Conservation (phyloP, 2,888 invertebrate species). For the Prostheceraeus crozeri region DNA sequence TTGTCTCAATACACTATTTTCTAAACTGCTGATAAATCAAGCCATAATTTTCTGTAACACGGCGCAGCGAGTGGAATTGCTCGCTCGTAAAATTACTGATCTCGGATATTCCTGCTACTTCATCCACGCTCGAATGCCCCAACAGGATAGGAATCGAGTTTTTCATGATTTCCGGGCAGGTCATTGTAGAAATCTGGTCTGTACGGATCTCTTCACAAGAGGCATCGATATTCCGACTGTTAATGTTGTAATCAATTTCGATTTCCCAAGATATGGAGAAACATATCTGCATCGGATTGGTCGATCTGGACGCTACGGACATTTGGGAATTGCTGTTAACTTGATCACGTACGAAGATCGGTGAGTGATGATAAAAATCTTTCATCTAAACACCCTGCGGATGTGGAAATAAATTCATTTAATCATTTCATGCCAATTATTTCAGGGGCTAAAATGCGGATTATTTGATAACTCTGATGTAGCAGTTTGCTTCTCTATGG, state of each 20-base stretch:
- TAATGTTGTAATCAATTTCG: slow-evolving; percentile 99
- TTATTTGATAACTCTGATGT: too few species aligned
- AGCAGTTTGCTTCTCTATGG: neutral
- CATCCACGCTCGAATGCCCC: slow-evolving; percentile 99
- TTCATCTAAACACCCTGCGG: neutral
- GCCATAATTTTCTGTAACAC: slow-evolving; percentile 99
- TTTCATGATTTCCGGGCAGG: slow-evolving; percentile 98
- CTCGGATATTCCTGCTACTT: slow-evolving; percentile 99
- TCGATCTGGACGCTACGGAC: slow-evolving; percentile 93
- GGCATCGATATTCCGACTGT: slow-evolving; percentile 99
- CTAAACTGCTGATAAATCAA: slow-evolving; percentile 98
- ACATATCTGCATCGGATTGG: slow-evolving; percentile 99
- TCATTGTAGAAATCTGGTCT: slow-evolving; percentile 87
- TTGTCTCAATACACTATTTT: slow-evolving; percentile 97
- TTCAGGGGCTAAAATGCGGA: neutral
- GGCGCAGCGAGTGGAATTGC: slow-evolving; percentile 92
- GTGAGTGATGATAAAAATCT: slow-evolving; percentile 41
- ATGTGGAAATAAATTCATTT: too few species aligned
- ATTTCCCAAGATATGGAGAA: slow-evolving; percentile 99
- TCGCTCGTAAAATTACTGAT: slow-evolving; percentile 99
- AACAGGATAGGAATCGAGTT: slow-evolving; percentile 85
- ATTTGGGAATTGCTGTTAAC: slow-evolving; percentile 97
- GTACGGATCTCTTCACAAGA: slow-evolving; percentile 86
- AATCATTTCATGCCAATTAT: too few species aligned
- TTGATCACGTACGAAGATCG: slow-evolving; percentile 95